Base-by-base conservation (phyloP, 2,113 vertebrate species). In the Thinocorus orbignyianus region DNA sequence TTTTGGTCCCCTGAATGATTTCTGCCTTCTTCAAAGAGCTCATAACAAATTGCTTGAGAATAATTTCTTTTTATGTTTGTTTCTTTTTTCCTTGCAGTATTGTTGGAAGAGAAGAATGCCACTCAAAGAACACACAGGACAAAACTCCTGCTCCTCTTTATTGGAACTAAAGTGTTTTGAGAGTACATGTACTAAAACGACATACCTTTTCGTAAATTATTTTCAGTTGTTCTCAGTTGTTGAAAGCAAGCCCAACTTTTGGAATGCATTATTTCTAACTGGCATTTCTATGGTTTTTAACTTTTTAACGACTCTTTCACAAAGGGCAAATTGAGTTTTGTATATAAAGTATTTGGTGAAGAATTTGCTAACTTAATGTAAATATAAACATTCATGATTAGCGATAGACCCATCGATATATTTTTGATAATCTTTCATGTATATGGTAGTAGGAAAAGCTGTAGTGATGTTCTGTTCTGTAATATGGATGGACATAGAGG, bases 361-460 rank as follows among this genome's bases (percentile, higher is more conserved):
- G 81, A 97, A 96, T 97, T 98, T 98, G 98, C 89, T 97, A 97
- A 97, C 95, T 98, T 98, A 97, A 94, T 98, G 98, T 98, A 98
- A 98, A 98, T 98, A 98, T 79, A 89, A 97, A 95, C 87, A 93
- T 96, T 95, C 95, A 98, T 96, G 96, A 92, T 98, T 98, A 98
- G 98, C n/a, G 58, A 98, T 98, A 98, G 97, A 97, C 92, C 84
- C 97, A 96, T 97, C 97, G 88, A 97, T 98, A 98, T 98, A 98
- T 98, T 98, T 98, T 98, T 98, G 98, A 98, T 98, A 98, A 97
- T 91, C 83, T 98, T 97, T 97, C 96, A 97, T 97, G 95, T 98
- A 91, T 95, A 97, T 95, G 95, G 93, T 94, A 92, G 97, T 96
- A 97, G 92, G 90, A 94, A 91, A 89, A 95, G 89, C 96, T 86